Base-by-base conservation (phyloP, 2,888 invertebrate genomes). In the Tinea trinotella region DNA sequence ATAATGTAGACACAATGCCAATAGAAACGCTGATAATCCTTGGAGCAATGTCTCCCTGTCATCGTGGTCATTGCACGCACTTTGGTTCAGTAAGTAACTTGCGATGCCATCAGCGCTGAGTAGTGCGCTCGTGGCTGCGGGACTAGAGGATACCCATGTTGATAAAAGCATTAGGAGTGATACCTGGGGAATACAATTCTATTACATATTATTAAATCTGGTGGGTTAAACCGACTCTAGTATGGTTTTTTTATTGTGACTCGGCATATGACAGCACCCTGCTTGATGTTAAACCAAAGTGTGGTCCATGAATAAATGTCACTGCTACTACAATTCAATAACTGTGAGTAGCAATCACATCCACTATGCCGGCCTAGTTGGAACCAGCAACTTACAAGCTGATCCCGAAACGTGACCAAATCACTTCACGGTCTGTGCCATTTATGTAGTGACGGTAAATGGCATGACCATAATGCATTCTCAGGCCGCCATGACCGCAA, bases 111-210 rank as follows among this genome's bases (percentile, higher is more conserved):
- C 90, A 53, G 92, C 92, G 36, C 86, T 87, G 15, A 99, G 88
- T 69, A 99, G 93, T 7, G 92, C 90, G 60, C 90, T 90, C 3
- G 98, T 97, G 0, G 97, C 96, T 0, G 88, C 73, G 0, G 93
- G 90, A 72, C 97, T 97, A 68, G 94, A 89, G 6, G 93, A 88
- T 70, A 95, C 84, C 99, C 98, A 99, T 56, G 92, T 92, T 9
- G 93, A 90, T 22, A 99, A 84, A 58, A 99, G 84, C 92, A 97
- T 97, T 49, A 99, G 85, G 3, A 99, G 87, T 0, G 96, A 98
- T 52, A 98, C 90, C 88, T 86, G 63, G 1, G 52, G 40, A 7
- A 40, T 24, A 24, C 24, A n/a, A n/a, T n/a, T n/a, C n/a, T n/a
- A n/a, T n/a, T n/a, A 36, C 17, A 15, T 19, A 35, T 1, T 6